Conservation (phyloP, 2,888 invertebrate species). For the Pegoplata infirma region DNA sequence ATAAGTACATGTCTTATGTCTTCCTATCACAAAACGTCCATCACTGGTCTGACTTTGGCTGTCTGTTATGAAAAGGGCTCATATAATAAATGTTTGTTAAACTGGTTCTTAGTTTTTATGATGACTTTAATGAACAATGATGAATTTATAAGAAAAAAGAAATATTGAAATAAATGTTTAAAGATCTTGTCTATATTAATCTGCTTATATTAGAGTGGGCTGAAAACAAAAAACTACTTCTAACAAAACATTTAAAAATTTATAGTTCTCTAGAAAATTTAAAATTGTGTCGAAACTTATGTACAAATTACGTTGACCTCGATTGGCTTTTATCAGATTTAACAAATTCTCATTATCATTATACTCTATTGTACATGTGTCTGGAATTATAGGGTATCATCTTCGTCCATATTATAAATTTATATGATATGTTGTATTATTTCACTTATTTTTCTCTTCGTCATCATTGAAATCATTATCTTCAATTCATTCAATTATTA, state of each 20-base stretch:
- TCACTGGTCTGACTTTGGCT: neutral
- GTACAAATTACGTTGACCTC: too few species aligned
- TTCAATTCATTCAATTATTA: slow-evolving; percentile 6
- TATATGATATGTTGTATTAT: neutral
- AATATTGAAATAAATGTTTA: slow-evolving; percentile 23
- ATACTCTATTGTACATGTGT: neutral
- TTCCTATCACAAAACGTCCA: slow-evolving; percentile 30
- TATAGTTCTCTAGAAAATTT: too few species aligned
- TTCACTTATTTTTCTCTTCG: neutral
- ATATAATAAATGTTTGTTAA: slow-evolving; percentile 11
- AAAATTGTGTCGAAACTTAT: too few species aligned
- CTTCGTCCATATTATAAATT: neutral
- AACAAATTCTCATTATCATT: too few species aligned
- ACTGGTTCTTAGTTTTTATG: slow-evolving; percentile 52
- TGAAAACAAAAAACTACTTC: too few species aligned
- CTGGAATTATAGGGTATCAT: slow-evolving; percentile 28
- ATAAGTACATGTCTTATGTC: slow-evolving; percentile 20
- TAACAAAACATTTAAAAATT: too few species aligned
- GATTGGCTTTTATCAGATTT: too few species aligned
- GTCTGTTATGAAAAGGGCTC: slow-evolving; percentile 44
- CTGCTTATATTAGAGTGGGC: neutral
- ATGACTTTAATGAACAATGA: neutral
- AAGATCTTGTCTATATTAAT: slow-evolving; percentile 15
- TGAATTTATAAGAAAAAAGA: neutral
- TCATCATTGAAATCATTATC: neutral